phyloP scores from a whole-genome alignment of 2,113 vertebrate species.

The Bothrops jararaca region DNA sequence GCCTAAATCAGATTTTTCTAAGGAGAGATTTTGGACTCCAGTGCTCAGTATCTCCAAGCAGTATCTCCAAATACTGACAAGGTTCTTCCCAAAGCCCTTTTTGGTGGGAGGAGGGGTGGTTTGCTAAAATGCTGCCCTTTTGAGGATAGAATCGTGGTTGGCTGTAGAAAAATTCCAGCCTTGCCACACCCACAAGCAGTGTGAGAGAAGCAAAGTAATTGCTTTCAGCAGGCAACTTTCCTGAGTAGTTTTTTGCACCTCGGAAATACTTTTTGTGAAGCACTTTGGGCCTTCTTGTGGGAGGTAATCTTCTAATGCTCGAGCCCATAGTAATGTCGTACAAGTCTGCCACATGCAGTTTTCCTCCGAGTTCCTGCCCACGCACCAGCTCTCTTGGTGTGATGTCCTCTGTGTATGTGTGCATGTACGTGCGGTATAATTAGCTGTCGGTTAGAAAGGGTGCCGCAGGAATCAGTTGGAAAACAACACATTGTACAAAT shows the following conservation, averaged over 20 bases:
- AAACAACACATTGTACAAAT: conserved; percentile 76
- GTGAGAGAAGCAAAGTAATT: background rate
- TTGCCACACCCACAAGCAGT: background rate
- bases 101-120: background rate
- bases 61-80: background rate
- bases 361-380: conserved; percentile 69
- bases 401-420: conserved; percentile 48
- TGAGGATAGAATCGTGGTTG: background rate
- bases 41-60: background rate
- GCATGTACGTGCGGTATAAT: conserved; percentile 64
- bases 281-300: conserved; percentile 58
- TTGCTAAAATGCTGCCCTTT: background rate
- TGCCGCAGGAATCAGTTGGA: conserved; percentile 74
- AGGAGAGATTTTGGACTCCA: background rate
- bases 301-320: conserved; percentile 70
- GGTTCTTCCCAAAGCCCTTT: background rate
- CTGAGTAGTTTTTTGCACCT: background rate
- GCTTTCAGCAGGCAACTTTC: background rate
- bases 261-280: conserved; percentile 43
- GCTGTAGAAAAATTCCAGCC: background rate
- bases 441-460: conserved; percentile 75
- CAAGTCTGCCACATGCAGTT: conserved; percentile 48
- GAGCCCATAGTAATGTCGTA: conserved; percentile 67
- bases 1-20: background rate
- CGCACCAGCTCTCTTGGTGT: conserved; percentile 71